Base-by-base conservation (phyloP, 2,797 vertebrate species). In the Epinephelus malabaricus region DNA sequence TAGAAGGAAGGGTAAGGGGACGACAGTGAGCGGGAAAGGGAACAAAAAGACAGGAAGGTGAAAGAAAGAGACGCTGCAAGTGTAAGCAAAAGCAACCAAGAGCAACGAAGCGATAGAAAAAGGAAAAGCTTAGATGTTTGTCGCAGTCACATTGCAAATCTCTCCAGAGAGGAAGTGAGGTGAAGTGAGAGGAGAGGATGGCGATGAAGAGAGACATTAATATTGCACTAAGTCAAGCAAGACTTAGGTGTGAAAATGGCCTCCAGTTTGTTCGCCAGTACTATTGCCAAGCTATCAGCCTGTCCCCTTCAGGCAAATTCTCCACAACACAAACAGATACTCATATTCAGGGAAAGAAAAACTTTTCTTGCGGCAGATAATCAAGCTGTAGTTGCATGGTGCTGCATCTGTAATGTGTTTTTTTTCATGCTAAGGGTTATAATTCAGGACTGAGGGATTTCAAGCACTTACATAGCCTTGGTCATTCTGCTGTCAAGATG, bases 201-300 rank as follows among this genome's bases (percentile, higher is more conserved):
- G 58, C 23, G 49, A 86, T 65, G 82, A 82, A 79, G 62, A 87
- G 60, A 74, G 73, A 79, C 81, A 87, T 89, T 86, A 86, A 89
- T 86, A 89, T 88, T 85, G 74, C 69, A 90, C 73, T 30, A 83
- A 87, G 80, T 79, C 84, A 83, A 86, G 86, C 82, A 87, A 83
- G 78, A 86, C 71, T 83, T 79, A 81, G 83, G 86, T 90, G 87
- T 69, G 80, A 90, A 90, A 90, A 90, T 86, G 92, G 77, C 90
- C 89, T 86, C 80, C 75, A 81, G 92, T 90, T 92, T 77, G 73
- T 82, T 87, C 69, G 40, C 76, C 75, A 74, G 71, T 66, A 40
- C 86, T 6, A 23, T 50, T 81, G 87, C 78, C 74, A 77, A 89
- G 70, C 73, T 83, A 84, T 87, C 76, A 84, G 79, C 66, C 79